phyloP scores from a whole-genome alignment of 2,113 vertebrate species.

The Elgaria multicarinata region DNA sequence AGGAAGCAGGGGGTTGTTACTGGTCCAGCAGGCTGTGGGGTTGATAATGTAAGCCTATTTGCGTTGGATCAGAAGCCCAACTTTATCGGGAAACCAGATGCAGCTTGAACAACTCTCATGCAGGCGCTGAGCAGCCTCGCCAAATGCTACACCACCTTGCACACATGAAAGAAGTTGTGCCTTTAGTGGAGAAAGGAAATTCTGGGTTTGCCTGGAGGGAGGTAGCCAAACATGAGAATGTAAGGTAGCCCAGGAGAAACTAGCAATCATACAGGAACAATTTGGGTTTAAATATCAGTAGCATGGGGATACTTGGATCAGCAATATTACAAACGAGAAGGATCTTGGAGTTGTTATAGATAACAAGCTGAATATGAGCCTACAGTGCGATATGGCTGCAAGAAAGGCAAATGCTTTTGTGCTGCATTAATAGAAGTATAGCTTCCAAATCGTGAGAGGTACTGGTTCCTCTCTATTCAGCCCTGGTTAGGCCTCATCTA shows the following conservation, averaged over 20 bases:
- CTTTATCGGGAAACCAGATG: slow-evolving; percentile 76
- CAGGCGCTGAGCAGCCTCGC: slow-evolving; percentile 55
- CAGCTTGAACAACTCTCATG: slow-evolving; percentile 63
- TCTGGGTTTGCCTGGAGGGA: slow-evolving; percentile 54
- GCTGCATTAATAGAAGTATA: no score
- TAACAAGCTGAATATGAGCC: no score
- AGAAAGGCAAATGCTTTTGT: no score
- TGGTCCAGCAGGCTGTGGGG: slow-evolving; percentile 61
- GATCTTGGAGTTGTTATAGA: no score
- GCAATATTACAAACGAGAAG: no score
- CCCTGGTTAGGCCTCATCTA: no score
- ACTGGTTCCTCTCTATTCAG: no score
- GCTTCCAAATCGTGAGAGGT: no score
- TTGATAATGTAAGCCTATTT: slow-evolving; percentile 75
- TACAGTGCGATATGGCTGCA: no score
- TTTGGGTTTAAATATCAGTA: slow-evolving; percentile 16
- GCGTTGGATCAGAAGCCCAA: slow-evolving; percentile 72
- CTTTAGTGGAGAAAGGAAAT: slow-evolving; percentile 61
- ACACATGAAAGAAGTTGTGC: slow-evolving; percentile 52
- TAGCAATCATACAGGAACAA: slow-evolving; percentile 41
- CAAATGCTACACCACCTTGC: slow-evolving; percentile 64
- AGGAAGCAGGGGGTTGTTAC: slow-evolving; percentile 67
- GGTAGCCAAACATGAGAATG: slow-evolving; percentile 30
- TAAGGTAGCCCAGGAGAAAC: slow-evolving; percentile 43
- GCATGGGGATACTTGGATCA: no score